These are phyloP conservation scores for Lepidostoma basale DNA, from an alignment of 1,140 invertebrate species.

Conservation along the genomic window DNA sequence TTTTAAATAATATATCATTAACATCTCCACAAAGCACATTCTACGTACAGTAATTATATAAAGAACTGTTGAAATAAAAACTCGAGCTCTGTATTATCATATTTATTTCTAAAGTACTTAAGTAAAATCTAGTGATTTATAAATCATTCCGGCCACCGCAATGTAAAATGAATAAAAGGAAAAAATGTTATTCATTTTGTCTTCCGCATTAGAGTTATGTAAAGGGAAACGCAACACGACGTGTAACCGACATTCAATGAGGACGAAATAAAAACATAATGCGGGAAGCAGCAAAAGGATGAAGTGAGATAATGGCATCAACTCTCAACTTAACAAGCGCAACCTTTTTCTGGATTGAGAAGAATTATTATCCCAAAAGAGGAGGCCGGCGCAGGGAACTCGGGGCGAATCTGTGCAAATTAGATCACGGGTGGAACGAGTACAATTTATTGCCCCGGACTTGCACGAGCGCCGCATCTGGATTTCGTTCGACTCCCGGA, in stretches of 20 bases:
- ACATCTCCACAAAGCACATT: too few relatives aligned
- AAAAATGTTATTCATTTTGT: too few relatives aligned
- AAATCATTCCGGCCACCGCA: too few relatives aligned
- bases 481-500: not conserved
- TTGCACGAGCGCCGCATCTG: not conserved
- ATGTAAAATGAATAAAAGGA: too few relatives aligned
- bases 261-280: constrained; percentile 24
- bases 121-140: too few relatives aligned
- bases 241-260: not conserved
- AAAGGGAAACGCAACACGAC: constrained; percentile 9
- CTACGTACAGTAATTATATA: too few relatives aligned
- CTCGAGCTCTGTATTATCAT: too few relatives aligned
- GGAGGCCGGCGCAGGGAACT: constrained; percentile 15
- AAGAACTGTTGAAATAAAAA: too few relatives aligned
- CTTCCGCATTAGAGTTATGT: too few relatives aligned
- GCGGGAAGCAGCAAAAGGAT: constrained; percentile 32
- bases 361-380: constrained; percentile 42
- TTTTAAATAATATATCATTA: too few relatives aligned
- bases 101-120: too few relatives aligned
- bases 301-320: constrained; percentile 43
- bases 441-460: constrained; percentile 39
- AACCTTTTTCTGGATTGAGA: constrained; percentile 43
- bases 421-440: constrained; percentile 39
- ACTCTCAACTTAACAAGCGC: constrained; percentile 35
- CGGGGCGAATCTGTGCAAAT: constrained; percentile 44